Evolutionary conservation across 2,113 vertebrate genomes (phyloP).

Genomic region (Channa argus): DNA sequence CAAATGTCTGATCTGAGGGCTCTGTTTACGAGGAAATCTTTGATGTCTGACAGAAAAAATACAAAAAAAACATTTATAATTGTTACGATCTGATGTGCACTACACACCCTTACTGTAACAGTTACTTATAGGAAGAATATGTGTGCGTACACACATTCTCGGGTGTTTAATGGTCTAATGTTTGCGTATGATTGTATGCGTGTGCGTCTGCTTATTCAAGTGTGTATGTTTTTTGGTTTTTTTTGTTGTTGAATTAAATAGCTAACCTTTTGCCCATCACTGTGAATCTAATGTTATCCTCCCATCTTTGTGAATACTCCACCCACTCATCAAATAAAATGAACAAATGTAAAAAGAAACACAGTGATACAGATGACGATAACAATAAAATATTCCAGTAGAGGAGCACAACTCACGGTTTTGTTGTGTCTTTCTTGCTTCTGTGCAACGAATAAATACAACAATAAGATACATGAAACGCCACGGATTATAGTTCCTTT

Average conservation of each 20-base stretch:
- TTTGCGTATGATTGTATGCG: constrained; percentile 40
- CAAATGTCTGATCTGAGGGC: constrained; percentile 30
- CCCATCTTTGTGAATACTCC: constrained; percentile 84
- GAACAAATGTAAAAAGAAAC: constrained; percentile 83
- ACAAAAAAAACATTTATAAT: neutral
- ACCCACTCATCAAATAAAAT: constrained; percentile 78
- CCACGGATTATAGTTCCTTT: neutral
- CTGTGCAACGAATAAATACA: neutral
- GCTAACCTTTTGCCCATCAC: constrained; percentile 81
- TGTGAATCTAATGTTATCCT: constrained; percentile 84
- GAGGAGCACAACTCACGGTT: constrained; percentile 73
- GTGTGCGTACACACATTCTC: constrained; percentile 46
- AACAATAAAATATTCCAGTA: constrained; percentile 86
- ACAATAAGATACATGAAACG: neutral
- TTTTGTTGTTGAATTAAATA: constrained; percentile 66
- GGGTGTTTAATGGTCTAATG: constrained; percentile 57
- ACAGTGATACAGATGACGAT: constrained; percentile 78
- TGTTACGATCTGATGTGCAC: constrained; percentile 46
- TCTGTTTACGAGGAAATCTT: constrained; percentile 40
- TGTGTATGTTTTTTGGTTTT: constrained; percentile 30
- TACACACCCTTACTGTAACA: constrained; percentile 52
- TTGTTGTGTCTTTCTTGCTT: constrained; percentile 52
- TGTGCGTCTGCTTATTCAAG: constrained; percentile 30
- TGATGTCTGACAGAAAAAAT: constrained; percentile 1
- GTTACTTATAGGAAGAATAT: constrained; percentile 35